phyloP scores from a whole-genome alignment of 2,888 invertebrate species.

The Hirtodrosophila histrioides region DNA sequence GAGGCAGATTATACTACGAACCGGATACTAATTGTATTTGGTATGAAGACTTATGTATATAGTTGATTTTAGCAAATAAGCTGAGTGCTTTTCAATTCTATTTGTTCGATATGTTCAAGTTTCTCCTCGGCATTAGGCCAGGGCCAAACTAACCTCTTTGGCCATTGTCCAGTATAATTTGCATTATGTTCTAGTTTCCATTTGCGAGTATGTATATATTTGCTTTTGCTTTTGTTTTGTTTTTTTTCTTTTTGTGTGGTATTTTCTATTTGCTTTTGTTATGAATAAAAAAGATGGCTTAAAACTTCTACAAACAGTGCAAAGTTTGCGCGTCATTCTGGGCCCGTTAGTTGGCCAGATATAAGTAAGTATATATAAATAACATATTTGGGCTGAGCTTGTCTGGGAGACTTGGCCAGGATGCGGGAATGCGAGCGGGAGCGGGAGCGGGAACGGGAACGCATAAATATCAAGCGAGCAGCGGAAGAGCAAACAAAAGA shows the following conservation, averaged over 20 bases:
- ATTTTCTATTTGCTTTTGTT: constrained; percentile 63
- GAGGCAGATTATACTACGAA: not conserved
- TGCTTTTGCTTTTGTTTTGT: constrained; percentile 40
- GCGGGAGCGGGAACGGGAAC: not conserved
- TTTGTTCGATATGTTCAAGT: constrained; percentile 39
- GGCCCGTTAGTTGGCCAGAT: constrained; percentile 67
- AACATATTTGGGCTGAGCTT: constrained; percentile 57
- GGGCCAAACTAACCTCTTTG: constrained; percentile 33
- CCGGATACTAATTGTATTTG: constrained; percentile 9
- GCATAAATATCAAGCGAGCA: constrained; percentile 20
- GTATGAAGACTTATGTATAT: constrained; percentile 4
- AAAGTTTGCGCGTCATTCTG: constrained; percentile 57
- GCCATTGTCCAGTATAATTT: constrained; percentile 63
- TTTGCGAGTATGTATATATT: constrained; percentile 45
- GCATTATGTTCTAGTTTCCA: constrained; percentile 65
- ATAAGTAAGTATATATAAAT: constrained; percentile 55
- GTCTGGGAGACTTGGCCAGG: constrained; percentile 17
- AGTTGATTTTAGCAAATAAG: constrained; percentile 8
- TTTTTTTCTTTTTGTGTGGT: constrained; percentile 14
- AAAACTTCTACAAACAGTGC: constrained; percentile 50
- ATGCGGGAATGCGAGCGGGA: not conserved
- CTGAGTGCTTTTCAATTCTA: constrained; percentile 20
- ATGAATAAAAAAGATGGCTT: constrained; percentile 29
- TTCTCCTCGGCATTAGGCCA: constrained; percentile 29
- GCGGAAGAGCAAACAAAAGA: constrained; percentile 68